These are phyloP conservation scores for Platyscelio sp. DNA, from an alignment of 2,888 invertebrate genomes.

Conservation along the genomic window DNA sequence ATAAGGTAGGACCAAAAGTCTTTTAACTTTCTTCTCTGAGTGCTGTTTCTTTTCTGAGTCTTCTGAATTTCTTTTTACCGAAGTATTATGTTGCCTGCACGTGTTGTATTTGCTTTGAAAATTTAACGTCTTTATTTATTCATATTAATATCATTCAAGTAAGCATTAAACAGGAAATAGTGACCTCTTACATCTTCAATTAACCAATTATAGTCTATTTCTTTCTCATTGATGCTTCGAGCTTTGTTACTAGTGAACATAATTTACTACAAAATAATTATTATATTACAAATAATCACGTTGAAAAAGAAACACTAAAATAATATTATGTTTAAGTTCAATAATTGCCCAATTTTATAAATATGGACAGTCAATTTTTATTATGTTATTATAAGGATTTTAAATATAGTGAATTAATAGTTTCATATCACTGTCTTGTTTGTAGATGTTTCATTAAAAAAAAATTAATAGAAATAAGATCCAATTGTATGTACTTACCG, in stretches of 20 bases:
- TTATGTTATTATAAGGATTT: not conserved
- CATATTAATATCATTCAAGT: not conserved
- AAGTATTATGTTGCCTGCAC: not conserved
- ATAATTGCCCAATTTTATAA: too few species aligned
- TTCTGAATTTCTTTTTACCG: not conserved
- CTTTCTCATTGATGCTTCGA: not conserved
- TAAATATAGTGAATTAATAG: not conserved
- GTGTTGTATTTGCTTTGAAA: not conserved
- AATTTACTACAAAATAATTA: too few species aligned
- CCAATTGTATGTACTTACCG: not conserved
- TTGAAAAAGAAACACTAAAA: too few species aligned
- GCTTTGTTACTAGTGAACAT: too few species aligned
- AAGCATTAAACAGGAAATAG: too few species aligned
- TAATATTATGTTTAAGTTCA: not conserved
- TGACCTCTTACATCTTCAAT: not conserved
- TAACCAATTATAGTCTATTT: not conserved
- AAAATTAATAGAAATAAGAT: not conserved
- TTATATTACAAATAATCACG: too few species aligned
- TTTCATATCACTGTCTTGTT: not conserved
- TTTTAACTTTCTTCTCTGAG: not conserved
- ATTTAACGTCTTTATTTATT: not conserved
- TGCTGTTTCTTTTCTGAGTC: not conserved
- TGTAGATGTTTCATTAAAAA: not conserved
- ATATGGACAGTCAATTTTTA: not conserved
- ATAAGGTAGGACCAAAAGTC: too few species aligned